These are phyloP conservation scores for Zaprionus ornatus DNA, from an alignment of 1,140 invertebrate genomes.

Conservation along the genomic window DNA sequence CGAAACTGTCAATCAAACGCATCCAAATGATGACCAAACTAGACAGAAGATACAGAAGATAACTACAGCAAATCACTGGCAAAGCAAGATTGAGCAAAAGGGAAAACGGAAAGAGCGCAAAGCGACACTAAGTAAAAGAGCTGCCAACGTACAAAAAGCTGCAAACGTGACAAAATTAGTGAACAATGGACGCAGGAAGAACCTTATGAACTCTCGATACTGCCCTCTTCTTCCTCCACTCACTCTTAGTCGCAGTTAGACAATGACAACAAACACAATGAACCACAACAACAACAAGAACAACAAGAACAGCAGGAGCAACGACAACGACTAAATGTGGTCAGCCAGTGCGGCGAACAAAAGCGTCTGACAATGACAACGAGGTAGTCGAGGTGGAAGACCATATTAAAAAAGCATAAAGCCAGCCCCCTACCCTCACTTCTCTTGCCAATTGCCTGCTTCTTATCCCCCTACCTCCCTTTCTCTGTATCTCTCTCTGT, in stretches of 20 bases:
- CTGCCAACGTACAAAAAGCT: constrained; percentile 57
- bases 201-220: constrained; percentile 66
- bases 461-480: not conserved
- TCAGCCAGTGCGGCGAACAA: constrained; percentile 70
- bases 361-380: constrained; percentile 63
- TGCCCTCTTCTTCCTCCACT: not conserved
- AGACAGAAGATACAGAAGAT: not conserved
- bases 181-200: constrained; percentile 69
- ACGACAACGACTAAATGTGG: constrained; percentile 69
- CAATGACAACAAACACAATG: constrained; percentile 42
- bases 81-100: constrained; percentile 63
- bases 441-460: not conserved
- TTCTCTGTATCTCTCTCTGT: no score
- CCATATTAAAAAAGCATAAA: constrained; percentile 56
- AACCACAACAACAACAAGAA: constrained; percentile 43
- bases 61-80: constrained; percentile 48
- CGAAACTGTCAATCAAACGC: constrained; percentile 36
- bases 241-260: constrained; percentile 35
- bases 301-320: constrained; percentile 30
- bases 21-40: constrained; percentile 4
- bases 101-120: constrained; percentile 34
- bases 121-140: not conserved
- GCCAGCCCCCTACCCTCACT: constrained; percentile 1
- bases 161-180: constrained; percentile 83
- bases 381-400: constrained; percentile 52